Evolutionary conservation across 1,140 invertebrate genomes (phyloP).

Genomic region (Diprion similis): DNA sequence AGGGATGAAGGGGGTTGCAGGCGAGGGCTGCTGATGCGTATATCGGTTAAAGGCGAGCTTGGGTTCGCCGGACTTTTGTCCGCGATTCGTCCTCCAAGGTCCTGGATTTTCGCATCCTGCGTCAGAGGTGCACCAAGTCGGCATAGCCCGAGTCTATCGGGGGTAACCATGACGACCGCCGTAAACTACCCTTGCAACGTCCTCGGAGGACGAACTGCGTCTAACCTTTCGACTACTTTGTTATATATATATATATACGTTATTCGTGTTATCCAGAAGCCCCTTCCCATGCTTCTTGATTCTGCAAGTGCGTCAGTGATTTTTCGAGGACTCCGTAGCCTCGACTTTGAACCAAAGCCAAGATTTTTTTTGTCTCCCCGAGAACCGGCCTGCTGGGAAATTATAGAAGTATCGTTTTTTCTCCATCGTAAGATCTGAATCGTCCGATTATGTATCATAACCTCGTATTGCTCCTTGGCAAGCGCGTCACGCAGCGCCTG

Average conservation of each 20-base stretch:
- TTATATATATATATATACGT: neutral
- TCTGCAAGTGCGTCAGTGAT: no score
- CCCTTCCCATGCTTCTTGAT: neutral
- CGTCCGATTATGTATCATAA: neutral
- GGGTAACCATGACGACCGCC: constrained; percentile 60
- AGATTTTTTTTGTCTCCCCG: no score
- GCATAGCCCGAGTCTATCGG: constrained; percentile 50
- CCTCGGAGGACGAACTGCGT: constrained; percentile 44
- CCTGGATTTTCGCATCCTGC: constrained; percentile 27
- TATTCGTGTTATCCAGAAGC: neutral
- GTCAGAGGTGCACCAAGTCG: constrained; percentile 52
- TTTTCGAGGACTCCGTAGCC: no score
- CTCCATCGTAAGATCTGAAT: no score
- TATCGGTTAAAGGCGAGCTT: constrained; percentile 14
- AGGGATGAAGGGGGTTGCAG: neutral
- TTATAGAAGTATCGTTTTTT: no score
- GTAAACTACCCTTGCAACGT: constrained; percentile 60
- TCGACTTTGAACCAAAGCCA: no score
- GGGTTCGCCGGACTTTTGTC: constrained; percentile 39
- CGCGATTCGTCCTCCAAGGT: constrained; percentile 56
- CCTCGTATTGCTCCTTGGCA: neutral
- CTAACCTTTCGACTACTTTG: constrained; percentile 44
- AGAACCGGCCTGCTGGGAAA: no score
- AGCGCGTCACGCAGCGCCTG: neutral
- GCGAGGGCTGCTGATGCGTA: neutral